These are phyloP conservation scores for Pavo muticus DNA, from an alignment of 2,113 vertebrate genomes.

Conservation along the genomic window DNA sequence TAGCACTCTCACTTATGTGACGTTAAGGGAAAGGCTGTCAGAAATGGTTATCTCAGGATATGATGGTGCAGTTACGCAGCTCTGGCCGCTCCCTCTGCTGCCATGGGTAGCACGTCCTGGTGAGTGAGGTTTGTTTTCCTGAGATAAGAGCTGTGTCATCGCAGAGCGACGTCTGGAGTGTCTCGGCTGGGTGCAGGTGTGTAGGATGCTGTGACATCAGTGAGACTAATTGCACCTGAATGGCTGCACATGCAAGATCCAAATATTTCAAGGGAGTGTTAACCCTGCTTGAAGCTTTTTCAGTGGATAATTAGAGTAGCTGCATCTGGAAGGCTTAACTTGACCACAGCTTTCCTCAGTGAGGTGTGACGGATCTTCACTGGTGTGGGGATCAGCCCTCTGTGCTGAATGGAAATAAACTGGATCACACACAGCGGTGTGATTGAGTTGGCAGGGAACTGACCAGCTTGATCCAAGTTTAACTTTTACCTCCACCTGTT, in stretches of 20 bases:
- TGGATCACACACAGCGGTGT: neutral
- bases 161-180: neutral
- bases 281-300: neutral
- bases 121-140: neutral
- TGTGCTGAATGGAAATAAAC: neutral
- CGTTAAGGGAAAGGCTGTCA: neutral
- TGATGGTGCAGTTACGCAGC: neutral
- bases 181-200: neutral
- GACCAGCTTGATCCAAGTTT: neutral
- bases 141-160: constrained; percentile 33
- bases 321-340: neutral
- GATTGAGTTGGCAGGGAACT: neutral
- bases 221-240: neutral
- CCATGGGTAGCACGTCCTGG: neutral
- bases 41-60: neutral
- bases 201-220: constrained; percentile 31
- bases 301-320: neutral
- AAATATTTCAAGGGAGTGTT: neutral
- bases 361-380: neutral
- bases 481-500: neutral
- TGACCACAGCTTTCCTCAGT: neutral
- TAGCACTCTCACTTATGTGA: neutral
- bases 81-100: neutral
- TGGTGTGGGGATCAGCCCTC: neutral
- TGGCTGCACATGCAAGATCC: neutral